Base-by-base conservation (phyloP, 2,888 invertebrate species). In the Acronicta alni region DNA sequence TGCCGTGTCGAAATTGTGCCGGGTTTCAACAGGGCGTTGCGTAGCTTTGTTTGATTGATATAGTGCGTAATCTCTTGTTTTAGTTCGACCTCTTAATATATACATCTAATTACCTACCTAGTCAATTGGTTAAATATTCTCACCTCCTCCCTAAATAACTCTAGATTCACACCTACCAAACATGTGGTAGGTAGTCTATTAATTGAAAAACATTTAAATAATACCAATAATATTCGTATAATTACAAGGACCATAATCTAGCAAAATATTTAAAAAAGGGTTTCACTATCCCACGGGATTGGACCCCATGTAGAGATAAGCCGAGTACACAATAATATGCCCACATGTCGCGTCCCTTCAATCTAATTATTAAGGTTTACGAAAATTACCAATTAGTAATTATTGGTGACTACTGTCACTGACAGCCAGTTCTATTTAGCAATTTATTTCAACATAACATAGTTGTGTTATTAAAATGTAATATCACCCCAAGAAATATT, bases 291-390 rank as follows among this genome's bases (percentile, higher is more conserved):
- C 92, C 93, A 93, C 92, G 93, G 93, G 88, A 87, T 84, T 80
- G 77, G 89, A 88, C 93, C 93, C 93, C 93, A 89, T 90, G 89
- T 83, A 81, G 93, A 86, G 90, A 91, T 91, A 90, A 89, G 85
- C 85, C 74, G 80, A 83, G 79, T 81, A 74, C 79, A 79, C 81
- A 85, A 91, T 90, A 91, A 90, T 92, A 77, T 87, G 85, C 93
- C 93, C 92, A 89, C 92, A 93, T 92, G 89, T 77, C 77, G 90
- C 81, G 85, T 82, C 88, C 88, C 85, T 87, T 83, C 82, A 81
- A 84, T 80, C 76, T 79, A 87, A 90, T 89, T 87, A 82, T 81
- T 82, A 77, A 67, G 74, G 73, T 68, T 76, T 75, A 75, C 66
- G 52, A 80, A 79, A 72, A 66, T 71, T 62, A 73, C 75, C 66